Evolutionary conservation across 2,888 invertebrate species (phyloP), one percentile per base, ranked within the genome.

Genomic region (Dicranocentrus wangi): DNA sequence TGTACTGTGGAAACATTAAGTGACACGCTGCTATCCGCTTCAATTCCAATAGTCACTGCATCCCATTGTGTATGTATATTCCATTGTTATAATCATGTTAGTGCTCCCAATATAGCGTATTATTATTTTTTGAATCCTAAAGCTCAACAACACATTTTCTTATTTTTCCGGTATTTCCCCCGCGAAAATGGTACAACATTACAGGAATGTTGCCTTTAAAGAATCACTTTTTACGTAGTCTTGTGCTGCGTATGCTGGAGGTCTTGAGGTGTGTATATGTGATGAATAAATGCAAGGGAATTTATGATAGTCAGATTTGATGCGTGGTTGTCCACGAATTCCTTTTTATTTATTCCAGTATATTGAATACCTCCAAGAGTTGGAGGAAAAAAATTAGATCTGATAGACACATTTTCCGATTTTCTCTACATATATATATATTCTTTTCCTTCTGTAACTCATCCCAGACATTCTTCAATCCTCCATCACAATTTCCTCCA

Each of bases 401-500:
- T 70, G 58, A 70, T 71, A 71, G 65, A 71, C 63, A 58, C n/a
- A n/a, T n/a, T 71, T 79, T 23, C 25, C 17, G 25, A 5, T 19
- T n/a, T n/a, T n/a, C n/a, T n/a, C n/a, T n/a, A n/a, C n/a, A n/a
- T n/a, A n/a, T 28, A 61, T 61, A 61, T 58, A 25, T 42, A 39
- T 65, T 17, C 43, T 2, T 3, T 13, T 65, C n/a, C 42, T 19
- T 19, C 42, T 15, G 25, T 3, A 63, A 42, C 28, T 15, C 65
- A n/a, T n/a, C 60, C 65, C 42, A 71, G 55, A 71, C 71, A 70
- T 61, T 71, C 78, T 79, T 71, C 78, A 79, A 79, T 78, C 78
- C 78, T 79, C 42, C 51, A 70, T 78, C 78, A 71, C 78, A 79
- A 79, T 79, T 79, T 79, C 65, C 71, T 71, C 78, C 78, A 79